Base-by-base conservation (phyloP, 2,797 vertebrate genomes). In the Otolemur crassicaudatus region DNA sequence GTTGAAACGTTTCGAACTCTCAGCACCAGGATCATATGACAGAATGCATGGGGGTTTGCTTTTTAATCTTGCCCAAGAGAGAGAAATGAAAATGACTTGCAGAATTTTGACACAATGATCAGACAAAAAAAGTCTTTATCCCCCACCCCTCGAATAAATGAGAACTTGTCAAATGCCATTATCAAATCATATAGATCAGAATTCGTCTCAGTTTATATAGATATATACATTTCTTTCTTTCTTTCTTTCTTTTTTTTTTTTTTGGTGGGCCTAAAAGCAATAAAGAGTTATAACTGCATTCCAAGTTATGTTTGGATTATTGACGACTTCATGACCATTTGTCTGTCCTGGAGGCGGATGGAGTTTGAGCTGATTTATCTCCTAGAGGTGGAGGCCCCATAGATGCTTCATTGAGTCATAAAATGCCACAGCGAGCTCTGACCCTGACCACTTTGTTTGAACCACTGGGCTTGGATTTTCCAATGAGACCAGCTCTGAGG, bases 141-240 rank as follows among this genome's bases (percentile, higher is more conserved):
- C 95, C 97, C 96, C 93, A 97, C 90, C 90, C 96, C 87, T 96
- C 23, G 37, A 97, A 97, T 96, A 97, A 97, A 97, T 97, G 88
- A 84, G 76, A 96, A 96, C 96, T 96, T 97, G 96, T 97, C 98
- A 97, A 81, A 94, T 95, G 94, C 77, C 90, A 97, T 92, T 97
- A 97, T 94, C 94, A 95, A 98, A 97, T 95, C 96, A 94, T 40
- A 96, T 82, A 91, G 94, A 97, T 98, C 95, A 94, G 95, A 97
- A 87, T 96, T 97, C 90, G 56, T 94, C 43, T 97, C 96, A 96
- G 94, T 70, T 73, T 97, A 95, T 95, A 31, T 53, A 53, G 4
- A 53, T 14, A 53, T 14, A 53, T 53, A 16, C 40, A 43, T 43
- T 43, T 43, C 40, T 43, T 43, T 43, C 40, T 43, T 43, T 40